These are phyloP conservation scores for Rhodeus uyekii DNA, from an alignment of 2,797 vertebrate genomes.

Conservation along the genomic window DNA sequence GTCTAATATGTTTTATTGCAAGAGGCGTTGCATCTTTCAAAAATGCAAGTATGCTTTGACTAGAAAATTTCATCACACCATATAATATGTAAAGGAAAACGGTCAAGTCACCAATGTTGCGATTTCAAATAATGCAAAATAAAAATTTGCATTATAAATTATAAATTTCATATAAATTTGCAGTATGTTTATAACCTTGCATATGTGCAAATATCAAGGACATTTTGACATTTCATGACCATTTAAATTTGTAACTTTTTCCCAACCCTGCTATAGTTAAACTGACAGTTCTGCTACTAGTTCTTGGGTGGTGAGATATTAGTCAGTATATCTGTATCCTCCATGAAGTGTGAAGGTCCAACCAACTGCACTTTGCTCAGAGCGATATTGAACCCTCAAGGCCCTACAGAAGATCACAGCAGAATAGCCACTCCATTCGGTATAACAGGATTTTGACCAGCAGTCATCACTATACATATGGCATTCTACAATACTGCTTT, in stretches of 20 bases:
- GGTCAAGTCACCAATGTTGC: not conserved
- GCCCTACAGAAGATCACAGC: constrained; percentile 42
- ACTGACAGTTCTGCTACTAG: not conserved
- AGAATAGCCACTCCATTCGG: constrained; percentile 45
- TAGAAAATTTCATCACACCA: not conserved
- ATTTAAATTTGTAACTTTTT: not conserved
- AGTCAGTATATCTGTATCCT: constrained; percentile 56
- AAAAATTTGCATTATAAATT: not conserved
- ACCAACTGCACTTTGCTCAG: constrained; percentile 62
- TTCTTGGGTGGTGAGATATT: constrained; percentile 35
- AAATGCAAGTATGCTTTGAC: not conserved
- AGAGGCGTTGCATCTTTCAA: not conserved
- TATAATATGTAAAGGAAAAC: not conserved
- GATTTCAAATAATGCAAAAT: not conserved
- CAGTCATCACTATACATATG: constrained; percentile 14
- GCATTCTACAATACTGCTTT: not conserved
- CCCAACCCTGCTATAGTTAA: not conserved
- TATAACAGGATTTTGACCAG: constrained; percentile 40
- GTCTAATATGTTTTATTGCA: not conserved
- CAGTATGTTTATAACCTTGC: not conserved
- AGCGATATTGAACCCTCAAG: constrained; percentile 55
- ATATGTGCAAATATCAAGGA: not conserved
- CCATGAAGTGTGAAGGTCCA: constrained; percentile 47
- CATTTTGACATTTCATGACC: not conserved
- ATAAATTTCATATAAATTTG: not conserved